Base-by-base conservation (phyloP, 2,797 vertebrate genomes). In the Naso thynnoides region DNA sequence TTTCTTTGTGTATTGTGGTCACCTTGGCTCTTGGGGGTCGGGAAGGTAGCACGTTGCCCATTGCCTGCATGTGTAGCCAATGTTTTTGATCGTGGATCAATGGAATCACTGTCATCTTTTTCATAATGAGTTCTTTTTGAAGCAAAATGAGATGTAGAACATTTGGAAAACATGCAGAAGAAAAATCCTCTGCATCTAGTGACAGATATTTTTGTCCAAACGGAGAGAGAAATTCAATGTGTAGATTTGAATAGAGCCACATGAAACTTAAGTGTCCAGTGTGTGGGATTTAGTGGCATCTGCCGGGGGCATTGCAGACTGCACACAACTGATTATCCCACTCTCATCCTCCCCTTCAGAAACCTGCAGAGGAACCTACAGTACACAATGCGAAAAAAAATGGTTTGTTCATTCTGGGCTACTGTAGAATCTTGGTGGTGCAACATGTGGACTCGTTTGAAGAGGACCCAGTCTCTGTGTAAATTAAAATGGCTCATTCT, bases 1-100 rank as follows among this genome's bases (percentile, higher is more conserved):
- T 77, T 55, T 87, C 81, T 87, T 86, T 84, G 83, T 88, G 81
- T 70, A 8, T 55, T 79, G 86, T 55, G 84, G 87, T 61, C 82
- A 88, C 83, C 26, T 74, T 50, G 74, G 77, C 66, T 81, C 66
- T 66, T 23, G 55, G 52, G 48, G 77, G 33, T 24, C 19, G 65
- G 48, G 52, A 21, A 47, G 77, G 73, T 60, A 70, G 64, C 61
- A 74, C 26, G 24, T 76, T 73, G 54, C 49, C 23, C 79, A 26
- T 42, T 54, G 61, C 69, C 50, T 47, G 54, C 66, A 50, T 61
- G 39, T 66, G 48, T n/a, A 54, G 31, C 69, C 52, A 50, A 21
- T 23, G 62, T 33, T 70, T 82, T 66, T 29, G n/a, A 72, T 70
- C 11, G 41, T 24, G 61, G 59, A 82, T 87, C 73, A 83, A 81